Conservation (phyloP, 2,113 vertebrate genomes). For the Poeciliopsis turrubarensis region DNA sequence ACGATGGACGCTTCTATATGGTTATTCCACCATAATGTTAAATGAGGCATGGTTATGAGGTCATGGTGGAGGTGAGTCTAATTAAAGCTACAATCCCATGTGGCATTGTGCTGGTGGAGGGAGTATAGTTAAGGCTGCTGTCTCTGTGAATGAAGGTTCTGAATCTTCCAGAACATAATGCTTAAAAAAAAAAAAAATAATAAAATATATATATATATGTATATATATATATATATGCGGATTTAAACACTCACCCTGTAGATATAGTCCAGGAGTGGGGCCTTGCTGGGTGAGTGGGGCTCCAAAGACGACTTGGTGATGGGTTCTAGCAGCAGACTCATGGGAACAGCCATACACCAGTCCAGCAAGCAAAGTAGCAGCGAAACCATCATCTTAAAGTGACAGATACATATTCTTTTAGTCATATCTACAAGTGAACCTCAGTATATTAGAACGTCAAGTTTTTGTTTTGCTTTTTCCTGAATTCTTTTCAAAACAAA, state of each 20-base stretch:
- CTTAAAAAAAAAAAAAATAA: constrained; percentile 2
- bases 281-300: constrained; percentile 81
- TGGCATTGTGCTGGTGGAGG: constrained; percentile 19
- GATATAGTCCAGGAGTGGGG: constrained; percentile 93
- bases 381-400: constrained; percentile 91
- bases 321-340: constrained; percentile 89
- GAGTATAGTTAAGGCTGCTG: constrained; percentile 33
- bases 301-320: constrained; percentile 85
- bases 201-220: too few relatives aligned
- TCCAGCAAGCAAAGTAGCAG: constrained; percentile 95
- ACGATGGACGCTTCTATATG: not conserved
- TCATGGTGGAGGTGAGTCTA: constrained; percentile 61
- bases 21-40: constrained; percentile 47
- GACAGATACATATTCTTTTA: constrained; percentile 1
- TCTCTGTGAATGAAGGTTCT: constrained; percentile 8
- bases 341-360: constrained; percentile 95
- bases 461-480: too few relatives aligned
- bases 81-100: constrained; percentile 58
- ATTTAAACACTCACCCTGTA: constrained; percentile 89
- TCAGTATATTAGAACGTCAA: not conserved
- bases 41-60: constrained; percentile 57
- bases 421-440: not conserved
- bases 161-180: constrained; percentile 5
- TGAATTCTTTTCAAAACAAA: too few relatives aligned
- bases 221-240: too few relatives aligned